phyloP scores from a whole-genome alignment of 2,888 invertebrate species.

The Andrena camellia region DNA sequence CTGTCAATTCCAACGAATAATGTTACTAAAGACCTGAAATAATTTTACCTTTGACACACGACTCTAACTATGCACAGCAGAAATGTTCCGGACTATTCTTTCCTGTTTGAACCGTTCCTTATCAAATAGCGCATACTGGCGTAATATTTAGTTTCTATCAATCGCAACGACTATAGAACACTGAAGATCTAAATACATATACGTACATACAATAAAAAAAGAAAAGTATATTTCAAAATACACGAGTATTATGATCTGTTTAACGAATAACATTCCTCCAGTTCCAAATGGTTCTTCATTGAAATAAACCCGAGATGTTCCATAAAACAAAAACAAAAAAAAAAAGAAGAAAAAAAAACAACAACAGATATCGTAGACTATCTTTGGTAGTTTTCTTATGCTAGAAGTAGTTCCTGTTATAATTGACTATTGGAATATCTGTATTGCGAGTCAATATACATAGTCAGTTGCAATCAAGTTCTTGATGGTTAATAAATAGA shows the following conservation, averaged over 20 bases:
- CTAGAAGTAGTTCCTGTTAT: slow-evolving; percentile 38
- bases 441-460: slow-evolving; percentile 28
- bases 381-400: slow-evolving; percentile 55
- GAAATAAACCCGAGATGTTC: not conserved
- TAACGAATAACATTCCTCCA: slow-evolving; percentile 39
- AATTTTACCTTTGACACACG: not conserved
- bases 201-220: slow-evolving; percentile 16
- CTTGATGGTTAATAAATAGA: slow-evolving; percentile 19
- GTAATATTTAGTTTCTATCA: slow-evolving; percentile 29
- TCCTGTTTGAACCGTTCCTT: slow-evolving; percentile 1
- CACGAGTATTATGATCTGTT: slow-evolving; percentile 24
- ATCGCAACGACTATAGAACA: slow-evolving; percentile 24
- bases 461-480: slow-evolving; percentile 22
- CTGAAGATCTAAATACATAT: slow-evolving; percentile 18
- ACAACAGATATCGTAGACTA: slow-evolving; percentile 27
- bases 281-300: slow-evolving; percentile 19
- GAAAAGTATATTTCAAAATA: slow-evolving; percentile 26
- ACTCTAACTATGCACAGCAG: not conserved
- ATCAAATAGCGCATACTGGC: slow-evolving; percentile 11
- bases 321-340: not conserved
- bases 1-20: not conserved
- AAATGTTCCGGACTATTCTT: not conserved
- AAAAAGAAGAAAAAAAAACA: not conserved
- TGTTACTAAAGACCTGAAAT: slow-evolving; percentile 18
- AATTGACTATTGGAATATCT: slow-evolving; percentile 55